Conservation (phyloP, 2,888 invertebrate species). For the Volucella bombylans region DNA sequence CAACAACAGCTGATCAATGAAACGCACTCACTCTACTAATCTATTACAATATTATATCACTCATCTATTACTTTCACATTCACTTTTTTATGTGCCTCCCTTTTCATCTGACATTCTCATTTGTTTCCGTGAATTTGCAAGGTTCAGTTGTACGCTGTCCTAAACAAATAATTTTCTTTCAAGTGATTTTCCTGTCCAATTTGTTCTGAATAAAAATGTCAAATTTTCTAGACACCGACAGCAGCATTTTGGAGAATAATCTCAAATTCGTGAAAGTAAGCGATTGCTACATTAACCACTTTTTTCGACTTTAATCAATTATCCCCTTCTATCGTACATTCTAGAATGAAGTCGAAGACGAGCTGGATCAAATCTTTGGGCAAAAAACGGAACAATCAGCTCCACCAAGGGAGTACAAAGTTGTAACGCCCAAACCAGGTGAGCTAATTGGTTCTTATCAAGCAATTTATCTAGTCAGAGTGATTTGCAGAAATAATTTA, state of each 20-base stretch:
- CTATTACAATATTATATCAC: conserved; percentile 23
- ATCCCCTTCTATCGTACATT: conserved; percentile 61
- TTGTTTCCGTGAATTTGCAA: conserved; percentile 34
- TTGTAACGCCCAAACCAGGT: conserved; percentile 88
- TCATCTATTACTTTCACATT: conserved; percentile 33
- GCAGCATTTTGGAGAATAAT: conserved; percentile 85
- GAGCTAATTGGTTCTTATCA: conserved; percentile 75
- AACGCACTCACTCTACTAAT: conserved; percentile 9
- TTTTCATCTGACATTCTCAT: conserved; percentile 49
- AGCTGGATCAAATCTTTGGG: conserved; percentile 84
- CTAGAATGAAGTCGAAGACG: conserved; percentile 85
- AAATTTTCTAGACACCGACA: conserved; percentile 86
- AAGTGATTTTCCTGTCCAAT: background rate
- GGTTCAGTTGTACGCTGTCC: background rate
- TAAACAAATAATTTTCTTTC: conserved; percentile 7
- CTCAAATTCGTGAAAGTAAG: conserved; percentile 82
- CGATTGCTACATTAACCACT: conserved; percentile 6
- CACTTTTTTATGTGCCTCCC: background rate
- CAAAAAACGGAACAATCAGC: conserved; percentile 20
- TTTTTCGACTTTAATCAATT: background rate
- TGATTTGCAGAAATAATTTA: too few relatives aligned
- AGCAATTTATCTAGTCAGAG: too few relatives aligned
- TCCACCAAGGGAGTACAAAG: conserved; percentile 84
- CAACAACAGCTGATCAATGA: background rate
- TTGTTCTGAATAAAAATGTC: conserved; percentile 81